Percentiles rank a stretch among this genome's conserved stretches.
phyloP scores from a whole-genome alignment of 2,113 vertebrate genomes.

The Myotis davidii region DNA sequence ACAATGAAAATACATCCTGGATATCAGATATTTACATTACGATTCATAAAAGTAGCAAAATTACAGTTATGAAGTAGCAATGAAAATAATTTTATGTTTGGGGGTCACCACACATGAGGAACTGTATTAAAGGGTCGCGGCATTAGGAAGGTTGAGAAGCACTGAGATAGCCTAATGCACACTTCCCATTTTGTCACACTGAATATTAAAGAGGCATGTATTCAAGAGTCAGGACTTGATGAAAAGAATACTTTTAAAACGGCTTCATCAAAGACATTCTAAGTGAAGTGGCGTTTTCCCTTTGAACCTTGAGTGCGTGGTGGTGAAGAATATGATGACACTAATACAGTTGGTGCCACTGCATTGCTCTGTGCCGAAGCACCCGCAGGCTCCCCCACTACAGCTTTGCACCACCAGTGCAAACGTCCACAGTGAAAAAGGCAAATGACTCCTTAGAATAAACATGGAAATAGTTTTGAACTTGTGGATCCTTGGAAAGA shows the following conservation, averaged over 20 bases:
- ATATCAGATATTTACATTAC: too few relatives aligned
- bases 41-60: too few relatives aligned
- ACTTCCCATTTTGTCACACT: background rate
- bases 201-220: background rate
- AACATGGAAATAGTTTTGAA: background rate
- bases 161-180: background rate
- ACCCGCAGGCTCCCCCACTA: background rate
- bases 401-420: background rate
- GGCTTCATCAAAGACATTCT: background rate
- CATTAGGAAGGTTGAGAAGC: too few relatives aligned
- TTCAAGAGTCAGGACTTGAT: background rate
- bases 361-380: background rate
- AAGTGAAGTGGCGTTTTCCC: background rate
- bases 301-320: background rate
- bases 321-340: background rate
- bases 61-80: too few relatives aligned
- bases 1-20: too few relatives aligned
- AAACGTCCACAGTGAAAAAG: background rate
- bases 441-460: background rate
- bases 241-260: background rate
- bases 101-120: too few relatives aligned
- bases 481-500: background rate
- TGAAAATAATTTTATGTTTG: too few relatives aligned
- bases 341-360: background rate
- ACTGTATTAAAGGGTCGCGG: too few relatives aligned